Conservation (phyloP, 2,113 vertebrate species). For the Microtus ochrogaster region DNA sequence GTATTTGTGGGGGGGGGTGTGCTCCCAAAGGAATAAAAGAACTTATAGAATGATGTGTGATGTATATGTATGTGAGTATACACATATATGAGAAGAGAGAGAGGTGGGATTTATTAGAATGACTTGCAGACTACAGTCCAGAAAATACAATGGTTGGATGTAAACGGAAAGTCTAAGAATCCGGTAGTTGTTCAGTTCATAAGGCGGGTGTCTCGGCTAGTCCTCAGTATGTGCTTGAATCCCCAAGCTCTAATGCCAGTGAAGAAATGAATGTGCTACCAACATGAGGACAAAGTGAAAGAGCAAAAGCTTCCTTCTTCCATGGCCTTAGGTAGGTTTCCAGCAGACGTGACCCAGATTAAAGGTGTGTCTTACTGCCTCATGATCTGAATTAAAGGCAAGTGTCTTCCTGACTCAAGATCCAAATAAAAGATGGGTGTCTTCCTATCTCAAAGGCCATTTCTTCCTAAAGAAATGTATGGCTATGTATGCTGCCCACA, state of each 20-base stretch:
- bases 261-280: not conserved
- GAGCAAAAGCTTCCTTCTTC: not conserved
- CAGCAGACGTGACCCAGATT: no score
- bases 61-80: not conserved
- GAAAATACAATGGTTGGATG: not conserved
- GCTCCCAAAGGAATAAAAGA: no score
- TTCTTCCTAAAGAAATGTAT: not conserved
- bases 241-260: not conserved
- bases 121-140: not conserved
- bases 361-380: not conserved
- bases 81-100: not conserved
- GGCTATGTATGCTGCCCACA: not conserved
- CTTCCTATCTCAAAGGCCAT: not conserved
- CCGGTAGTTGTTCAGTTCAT: not conserved
- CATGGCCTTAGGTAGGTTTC: not conserved
- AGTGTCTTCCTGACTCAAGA: not conserved
- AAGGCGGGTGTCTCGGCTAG: not conserved
- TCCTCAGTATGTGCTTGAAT: not conserved
- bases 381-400: not conserved
- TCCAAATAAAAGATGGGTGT: not conserved
- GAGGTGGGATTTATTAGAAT: not conserved
- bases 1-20: no score
- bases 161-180: not conserved
- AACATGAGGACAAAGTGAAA: not conserved
- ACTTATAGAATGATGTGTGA: not conserved